Evolutionary conservation across 2,113 vertebrate genomes (phyloP), one percentile per base, ranked within the genome.

Genomic region (Cettia cetti): DNA sequence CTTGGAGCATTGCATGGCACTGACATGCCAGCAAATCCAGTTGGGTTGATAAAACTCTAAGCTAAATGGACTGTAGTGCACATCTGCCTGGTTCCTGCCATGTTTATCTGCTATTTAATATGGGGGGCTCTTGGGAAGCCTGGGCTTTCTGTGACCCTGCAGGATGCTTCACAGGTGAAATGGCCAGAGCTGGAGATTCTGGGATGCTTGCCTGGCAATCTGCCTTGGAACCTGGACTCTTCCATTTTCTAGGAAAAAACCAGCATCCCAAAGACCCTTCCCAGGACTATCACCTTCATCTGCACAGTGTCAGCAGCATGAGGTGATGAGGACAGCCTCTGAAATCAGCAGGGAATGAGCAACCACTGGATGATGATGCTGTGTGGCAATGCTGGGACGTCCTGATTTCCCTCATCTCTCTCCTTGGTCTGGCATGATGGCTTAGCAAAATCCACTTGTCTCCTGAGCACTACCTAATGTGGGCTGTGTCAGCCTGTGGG

Each of bases 301-400:
- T 54, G 45, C 37, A 26, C 24, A 8, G 18, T 26, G 28, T 68
- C 60, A 79, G 60, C 74, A 82, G 37, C 35, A 2, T 11, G 45
- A 17, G 1, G 2, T 33, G 35, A 61, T 30, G 56, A 24, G 37
- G 15, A 57, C 0, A 0, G 39, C 26, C 56, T 66, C 81, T 78
- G 88, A 82, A 84, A 82, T 37, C 60, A 44, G 2, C 20, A 42
- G 13, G 39, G 30, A 31, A 72, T 17, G 50, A 89, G 12, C 20
- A 79, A 12, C n/a, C 56, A 5, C 10, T 22, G 61, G 15, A 65
- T n/a, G 66, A 31, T 0, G 1, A 33, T 17, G 21, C 47, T 0
- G 0, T 40, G 30, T 14, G 65, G 42, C 26, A 50, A 6, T 14
- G n/a, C 50, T 83, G 72, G n/a, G 64, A 83, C 26, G 47, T 26